Evolutionary conservation across 2,797 vertebrate genomes (phyloP), one percentile per base, ranked within the genome.

Genomic region (Paguma larvata): DNA sequence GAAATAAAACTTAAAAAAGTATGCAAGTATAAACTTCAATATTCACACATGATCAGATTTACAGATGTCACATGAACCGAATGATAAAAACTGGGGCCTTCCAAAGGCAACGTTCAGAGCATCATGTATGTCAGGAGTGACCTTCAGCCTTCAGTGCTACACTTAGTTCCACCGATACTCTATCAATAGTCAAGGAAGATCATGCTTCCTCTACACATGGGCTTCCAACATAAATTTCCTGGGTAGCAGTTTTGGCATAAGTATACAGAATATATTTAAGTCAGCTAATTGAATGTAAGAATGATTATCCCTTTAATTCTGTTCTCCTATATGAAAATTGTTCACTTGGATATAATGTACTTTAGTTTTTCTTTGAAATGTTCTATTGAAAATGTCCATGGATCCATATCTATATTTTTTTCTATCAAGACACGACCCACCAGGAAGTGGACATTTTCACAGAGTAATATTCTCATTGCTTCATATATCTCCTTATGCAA

Each of bases 71-170:
- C 86, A 83, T 70, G 88, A 98, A 79, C 90, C 4, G 25, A 95
- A 85, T 86, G 96, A 93, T 94, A 95, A 98, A 98, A 96, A 79
- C 78, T 94, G n/a, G 72, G 19, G 32, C 84, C 95, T 98, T 97
- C 93, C 92, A 97, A 94, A 89, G 95, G 91, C 91, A 95, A 92
- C 75, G 97, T 95, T 95, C 96, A 96, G 12, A 97, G 80, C 27
- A 62, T 18, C 25, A 14, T 70, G n/a, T 0, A 0, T 89, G 92
- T 92, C 75, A n/a, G 56, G 84, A 97, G 53, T 0, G 0, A 92
- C 30, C 32, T 92, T 94, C 68, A 38, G 1, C 13, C 0, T 67
- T 73, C 82, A 46, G 6, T 63, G 95, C 59, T 75, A 59, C 86
- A 65, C 80, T 0, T 2, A 34, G 78, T 46, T 5, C 19, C 32